Percentiles rank a stretch among this genome's conserved stretches.
Evolutionary conservation across 1,140 invertebrate genomes (phyloP).

Genomic region (Atta cephalotes): DNA sequence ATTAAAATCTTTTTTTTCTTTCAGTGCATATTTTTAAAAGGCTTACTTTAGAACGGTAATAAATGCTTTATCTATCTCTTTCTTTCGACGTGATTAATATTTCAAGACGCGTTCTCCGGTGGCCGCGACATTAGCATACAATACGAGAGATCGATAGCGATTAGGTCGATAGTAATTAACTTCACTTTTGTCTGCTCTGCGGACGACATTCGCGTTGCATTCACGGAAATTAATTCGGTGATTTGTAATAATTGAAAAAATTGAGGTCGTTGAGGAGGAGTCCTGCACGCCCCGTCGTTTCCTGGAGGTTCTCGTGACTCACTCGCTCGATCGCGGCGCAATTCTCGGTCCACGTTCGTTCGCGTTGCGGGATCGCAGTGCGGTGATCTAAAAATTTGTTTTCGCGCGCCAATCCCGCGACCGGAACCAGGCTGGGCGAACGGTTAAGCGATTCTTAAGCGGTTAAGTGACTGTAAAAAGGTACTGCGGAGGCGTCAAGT

Average conservation of each 20-base stretch:
- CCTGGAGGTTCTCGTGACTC: slow-evolving; percentile 45
- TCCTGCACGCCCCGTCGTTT: not conserved
- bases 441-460: slow-evolving; percentile 42
- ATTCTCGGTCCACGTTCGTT: slow-evolving; percentile 24
- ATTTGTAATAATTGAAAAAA: slow-evolving; percentile 54
- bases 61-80: not conserved
- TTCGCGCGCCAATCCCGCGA: slow-evolving; percentile 41
- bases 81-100: not conserved
- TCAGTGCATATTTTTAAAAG: no score
- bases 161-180: not conserved
- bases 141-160: slow-evolving; percentile 23
- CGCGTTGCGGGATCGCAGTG: slow-evolving; percentile 5
- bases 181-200: not conserved
- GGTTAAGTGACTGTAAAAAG: slow-evolving; percentile 56
- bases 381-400: slow-evolving; percentile 53
- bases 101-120: not conserved
- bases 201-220: not conserved
- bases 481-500: slow-evolving; percentile 50
- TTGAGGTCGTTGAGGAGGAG: slow-evolving; percentile 32
- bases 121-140: slow-evolving; percentile 35
- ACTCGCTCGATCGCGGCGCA: not conserved
- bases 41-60: no score
- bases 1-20: no score
- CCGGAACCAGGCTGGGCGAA: slow-evolving; percentile 24
- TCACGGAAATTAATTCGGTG: slow-evolving; percentile 30